Evolutionary conservation across 2,888 invertebrate species (phyloP), one percentile per base, ranked within the genome.

Genomic region (Cryptus armator): DNA sequence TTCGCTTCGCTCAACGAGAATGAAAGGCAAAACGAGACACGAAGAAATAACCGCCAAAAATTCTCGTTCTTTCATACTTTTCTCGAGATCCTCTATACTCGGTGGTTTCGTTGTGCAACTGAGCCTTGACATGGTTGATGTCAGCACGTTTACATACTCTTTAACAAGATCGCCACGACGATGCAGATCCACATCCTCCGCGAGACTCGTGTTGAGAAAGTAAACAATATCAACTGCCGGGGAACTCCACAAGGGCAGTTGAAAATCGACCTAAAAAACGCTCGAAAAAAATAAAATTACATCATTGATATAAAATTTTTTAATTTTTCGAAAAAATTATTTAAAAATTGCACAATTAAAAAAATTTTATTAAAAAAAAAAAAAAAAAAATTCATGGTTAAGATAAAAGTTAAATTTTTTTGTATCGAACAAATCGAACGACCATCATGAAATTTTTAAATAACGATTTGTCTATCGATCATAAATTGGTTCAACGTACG

Each of bases 201-300:
- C 68, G 10, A 89, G 68, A 68, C 94, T 94, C 0, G 94, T 94
- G 9, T 92, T 92, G 19, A 94, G 88, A 84, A 94, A 94, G 85
- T 94, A 94, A 71, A 91, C 94, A n/a, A 95, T 88, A 89, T 95
- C 94, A 43, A 94, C 84, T 1, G 93, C 94, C 16, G 94, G 94
- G 43, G 94, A 93, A 5, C 91, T 88, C 85, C 93, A 94, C 56
- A 90, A 76, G 67, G 92, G 90, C 85, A 94, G 76, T 92, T 95
- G 94, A 81, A 94, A 94, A 87, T 95, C 94, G 74, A 94, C 94
- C 94, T 94, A 89, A 0, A 94, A 93, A 56, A 16, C 10, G 19
- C 19, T 51, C 16, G 51, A 37, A 37, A 9, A 37, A 37, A 37
- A 37, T 37, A 9, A 9, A 37, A 37, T 9, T 37, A 7, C 37